These are phyloP conservation scores for Chaetorhynchus papuensis DNA, from an alignment of 2,113 vertebrate species.

Conservation along the genomic window DNA sequence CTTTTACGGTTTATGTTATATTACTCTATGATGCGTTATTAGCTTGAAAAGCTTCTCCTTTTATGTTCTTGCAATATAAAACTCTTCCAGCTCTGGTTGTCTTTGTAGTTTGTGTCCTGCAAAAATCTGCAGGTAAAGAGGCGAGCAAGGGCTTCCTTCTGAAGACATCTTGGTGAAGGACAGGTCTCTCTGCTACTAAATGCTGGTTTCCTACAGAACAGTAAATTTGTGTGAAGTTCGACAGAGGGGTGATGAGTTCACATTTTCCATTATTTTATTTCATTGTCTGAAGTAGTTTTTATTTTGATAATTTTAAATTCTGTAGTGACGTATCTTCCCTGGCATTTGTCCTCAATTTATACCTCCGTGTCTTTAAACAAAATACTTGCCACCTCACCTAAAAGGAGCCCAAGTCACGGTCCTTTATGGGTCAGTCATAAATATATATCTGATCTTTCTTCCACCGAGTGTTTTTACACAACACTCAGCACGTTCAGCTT, in stretches of 20 bases:
- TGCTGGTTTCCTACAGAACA: accelerated
- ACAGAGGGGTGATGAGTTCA: neutral
- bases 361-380: neutral
- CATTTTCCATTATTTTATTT: neutral
- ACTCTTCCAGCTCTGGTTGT: neutral
- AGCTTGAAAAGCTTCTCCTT: neutral
- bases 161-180: neutral
- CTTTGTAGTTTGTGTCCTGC: neutral
- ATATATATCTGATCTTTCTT: neutral
- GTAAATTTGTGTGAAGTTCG: neutral
- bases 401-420: neutral
- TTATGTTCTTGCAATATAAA: neutral
- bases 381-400: neutral
- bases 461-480: accelerated
- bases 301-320: neutral
- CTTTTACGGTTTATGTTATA: neutral
- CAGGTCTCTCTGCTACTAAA: neutral
- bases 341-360: neutral
- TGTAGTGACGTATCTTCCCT: neutral
- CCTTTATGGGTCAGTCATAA: neutral
- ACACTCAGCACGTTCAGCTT: neutral
- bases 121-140: neutral
- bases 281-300: neutral
- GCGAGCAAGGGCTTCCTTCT: neutral
- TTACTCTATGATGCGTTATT: neutral